A percentile compares a stretch with the other conserved stretches of the same genome.
Conservation (phyloP, 23 tunicate genomes). For the Halocynthia roretzi region DNA sequence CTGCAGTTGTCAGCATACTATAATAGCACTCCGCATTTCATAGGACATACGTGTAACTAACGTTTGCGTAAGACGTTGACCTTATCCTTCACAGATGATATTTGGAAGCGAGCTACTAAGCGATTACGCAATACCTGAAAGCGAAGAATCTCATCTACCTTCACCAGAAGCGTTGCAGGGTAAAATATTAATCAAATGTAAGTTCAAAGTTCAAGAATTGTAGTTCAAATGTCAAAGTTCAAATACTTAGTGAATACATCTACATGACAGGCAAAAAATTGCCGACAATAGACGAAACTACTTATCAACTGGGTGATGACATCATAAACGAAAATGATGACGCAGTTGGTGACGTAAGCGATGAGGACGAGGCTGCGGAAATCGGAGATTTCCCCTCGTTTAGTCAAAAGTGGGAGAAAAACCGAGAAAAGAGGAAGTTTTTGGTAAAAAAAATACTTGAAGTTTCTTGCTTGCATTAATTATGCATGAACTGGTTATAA, state of each 20-base stretch:
- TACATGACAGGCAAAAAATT: constrained; percentile 26
- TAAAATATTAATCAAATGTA: constrained; percentile 86
- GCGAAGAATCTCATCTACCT: constrained; percentile 31
- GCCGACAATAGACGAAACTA: neutral
- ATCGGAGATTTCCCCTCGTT: neutral
- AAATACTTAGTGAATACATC: neutral
- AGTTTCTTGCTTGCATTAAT: no score
- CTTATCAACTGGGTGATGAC: neutral
- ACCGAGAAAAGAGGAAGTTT: no score
- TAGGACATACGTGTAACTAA: no score
- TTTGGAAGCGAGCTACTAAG: constrained; percentile 75
- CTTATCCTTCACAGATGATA: constrained; percentile 31
- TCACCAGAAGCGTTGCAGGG: constrained; percentile 78
- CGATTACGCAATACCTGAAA: constrained; percentile 10
- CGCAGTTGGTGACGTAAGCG: constrained; percentile 46
- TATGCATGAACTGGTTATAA: neutral
- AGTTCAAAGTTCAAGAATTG: neutral
- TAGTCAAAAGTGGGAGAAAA: no score
- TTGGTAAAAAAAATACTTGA: no score
- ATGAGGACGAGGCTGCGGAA: constrained; percentile 49
- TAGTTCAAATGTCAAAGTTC: neutral
- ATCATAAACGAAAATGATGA: neutral
- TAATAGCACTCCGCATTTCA: no score
- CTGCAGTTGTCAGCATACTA: no score
- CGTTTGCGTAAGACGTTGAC: no score